Conservation (phyloP, 2,797 vertebrate species). For the Xerus rutilus region DNA sequence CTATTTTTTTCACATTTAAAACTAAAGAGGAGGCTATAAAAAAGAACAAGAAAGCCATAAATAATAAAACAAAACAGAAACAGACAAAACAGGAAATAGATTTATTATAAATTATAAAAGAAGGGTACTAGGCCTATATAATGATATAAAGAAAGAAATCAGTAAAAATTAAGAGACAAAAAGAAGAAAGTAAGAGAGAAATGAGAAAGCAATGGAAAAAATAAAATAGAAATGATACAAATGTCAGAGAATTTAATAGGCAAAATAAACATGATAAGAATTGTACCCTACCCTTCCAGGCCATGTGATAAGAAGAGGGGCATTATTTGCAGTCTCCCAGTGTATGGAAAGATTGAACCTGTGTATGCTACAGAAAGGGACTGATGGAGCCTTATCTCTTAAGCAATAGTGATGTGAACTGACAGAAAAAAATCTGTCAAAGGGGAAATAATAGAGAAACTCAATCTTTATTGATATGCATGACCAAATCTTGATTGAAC, state of each 20-base stretch:
- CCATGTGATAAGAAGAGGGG: background rate
- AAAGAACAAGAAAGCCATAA: background rate
- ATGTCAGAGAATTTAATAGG: background rate
- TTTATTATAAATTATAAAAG: slow-evolving; percentile 19
- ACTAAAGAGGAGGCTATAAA: background rate
- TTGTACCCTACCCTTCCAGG: fast-evolving
- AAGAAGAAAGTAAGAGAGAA: slow-evolving; percentile 15
- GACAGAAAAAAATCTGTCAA: slow-evolving; percentile 62
- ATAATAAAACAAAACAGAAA: background rate
- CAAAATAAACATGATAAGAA: background rate
- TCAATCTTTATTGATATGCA: slow-evolving; percentile 63
- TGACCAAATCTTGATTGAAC: slow-evolving; percentile 56
- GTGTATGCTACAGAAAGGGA: background rate
- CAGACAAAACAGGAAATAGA: background rate
- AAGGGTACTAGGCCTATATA: background rate
- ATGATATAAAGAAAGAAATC: background rate
- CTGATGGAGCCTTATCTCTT: background rate
- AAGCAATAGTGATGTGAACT: slow-evolving; percentile 48
- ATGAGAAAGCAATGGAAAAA: background rate
- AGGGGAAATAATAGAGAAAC: slow-evolving; percentile 53
- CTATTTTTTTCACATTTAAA: background rate
- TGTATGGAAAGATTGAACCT: background rate
- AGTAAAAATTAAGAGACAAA: slow-evolving; percentile 6
- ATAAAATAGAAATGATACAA: slow-evolving; percentile 13
- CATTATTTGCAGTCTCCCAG: background rate